Percentiles rank a stretch among this genome's conserved stretches.
Evolutionary conservation across 1,140 invertebrate species (phyloP).

Genomic region (Drosophila suzukii): DNA sequence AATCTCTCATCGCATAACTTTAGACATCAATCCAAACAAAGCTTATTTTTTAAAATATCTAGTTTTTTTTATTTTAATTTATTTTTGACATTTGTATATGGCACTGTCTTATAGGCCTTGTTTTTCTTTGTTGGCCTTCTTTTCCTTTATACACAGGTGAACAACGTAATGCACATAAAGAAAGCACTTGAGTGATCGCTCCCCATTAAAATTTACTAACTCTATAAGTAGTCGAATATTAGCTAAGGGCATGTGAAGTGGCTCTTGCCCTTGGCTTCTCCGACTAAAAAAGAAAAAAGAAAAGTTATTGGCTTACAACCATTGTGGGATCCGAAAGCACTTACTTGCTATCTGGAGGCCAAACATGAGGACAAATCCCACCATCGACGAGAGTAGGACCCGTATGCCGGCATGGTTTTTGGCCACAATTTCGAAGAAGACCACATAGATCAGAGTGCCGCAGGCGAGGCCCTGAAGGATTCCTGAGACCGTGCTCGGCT

Average conservation of each 20-base stretch:
- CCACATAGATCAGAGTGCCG: conserved; percentile 94
- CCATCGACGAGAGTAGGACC: conserved; percentile 89
- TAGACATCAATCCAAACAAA: too few species aligned
- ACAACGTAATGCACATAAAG: too few species aligned
- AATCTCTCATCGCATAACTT: too few species aligned
- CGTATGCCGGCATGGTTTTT: conserved; percentile 90
- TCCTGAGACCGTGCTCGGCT: conserved; percentile 87
- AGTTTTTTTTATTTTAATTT: too few species aligned
- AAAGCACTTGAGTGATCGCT: too few species aligned
- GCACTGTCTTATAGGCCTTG: too few species aligned
- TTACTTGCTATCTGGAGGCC: conserved; percentile 90
- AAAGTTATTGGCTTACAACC: too few species aligned
- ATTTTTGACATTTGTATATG: too few species aligned
- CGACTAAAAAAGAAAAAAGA: conserved; percentile 39
- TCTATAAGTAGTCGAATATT: not conserved
- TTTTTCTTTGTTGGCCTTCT: too few species aligned
- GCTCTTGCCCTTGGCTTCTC: conserved; percentile 50
- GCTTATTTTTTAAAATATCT: too few species aligned
- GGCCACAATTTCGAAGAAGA: conserved; percentile 95
- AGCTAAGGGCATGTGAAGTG: conserved; percentile 36
- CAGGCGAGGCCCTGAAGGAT: conserved; percentile 72
- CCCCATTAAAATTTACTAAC: not conserved
- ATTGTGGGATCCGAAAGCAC: conserved; percentile 73
- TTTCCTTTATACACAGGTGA: too few species aligned
- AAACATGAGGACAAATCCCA: conserved; percentile 91